Conservation (phyloP, 2,797 vertebrate genomes). For the Lindbergichthys nudifrons region DNA sequence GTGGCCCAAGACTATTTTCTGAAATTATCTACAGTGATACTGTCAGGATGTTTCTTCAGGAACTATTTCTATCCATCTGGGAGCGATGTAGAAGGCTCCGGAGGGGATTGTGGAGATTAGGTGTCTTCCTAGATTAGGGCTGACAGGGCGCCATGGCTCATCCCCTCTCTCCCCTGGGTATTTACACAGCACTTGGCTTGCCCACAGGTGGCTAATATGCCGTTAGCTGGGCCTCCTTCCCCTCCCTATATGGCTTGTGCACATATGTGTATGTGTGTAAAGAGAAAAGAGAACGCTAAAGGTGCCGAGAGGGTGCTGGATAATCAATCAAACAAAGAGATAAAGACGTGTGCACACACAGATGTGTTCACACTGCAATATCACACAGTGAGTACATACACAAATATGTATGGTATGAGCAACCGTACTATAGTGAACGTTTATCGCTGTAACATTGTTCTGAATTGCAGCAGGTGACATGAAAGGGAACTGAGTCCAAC, state of each 20-base stretch:
- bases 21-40: conserved; percentile 23
- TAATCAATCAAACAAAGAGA: conserved; percentile 78
- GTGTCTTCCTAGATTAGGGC: conserved; percentile 74
- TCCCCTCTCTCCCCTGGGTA: conserved; percentile 67
- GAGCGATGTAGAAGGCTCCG: conserved; percentile 64
- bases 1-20: conserved; percentile 14
- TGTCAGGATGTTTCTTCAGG: conserved; percentile 41
- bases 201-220: conserved; percentile 82
- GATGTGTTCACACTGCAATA: conserved; percentile 46
- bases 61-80: conserved; percentile 57
- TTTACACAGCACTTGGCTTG: conserved; percentile 77
- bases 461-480: conserved; percentile 36
- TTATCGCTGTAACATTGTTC: not conserved
- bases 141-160: conserved; percentile 73
- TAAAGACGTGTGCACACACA: conserved; percentile 61
- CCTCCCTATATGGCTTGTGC: conserved; percentile 56
- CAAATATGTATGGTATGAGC: conserved; percentile 6
- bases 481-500: conserved; percentile 20
- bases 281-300: conserved; percentile 47
- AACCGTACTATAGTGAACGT: too few species aligned
- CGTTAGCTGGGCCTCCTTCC: conserved; percentile 58
- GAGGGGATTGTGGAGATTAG: conserved; percentile 77
- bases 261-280: conserved; percentile 20
- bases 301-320: conserved; percentile 54
- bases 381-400: conserved; percentile 37